phyloP scores from a whole-genome alignment of 2,113 vertebrate species.

The Zosterops japonicus region DNA sequence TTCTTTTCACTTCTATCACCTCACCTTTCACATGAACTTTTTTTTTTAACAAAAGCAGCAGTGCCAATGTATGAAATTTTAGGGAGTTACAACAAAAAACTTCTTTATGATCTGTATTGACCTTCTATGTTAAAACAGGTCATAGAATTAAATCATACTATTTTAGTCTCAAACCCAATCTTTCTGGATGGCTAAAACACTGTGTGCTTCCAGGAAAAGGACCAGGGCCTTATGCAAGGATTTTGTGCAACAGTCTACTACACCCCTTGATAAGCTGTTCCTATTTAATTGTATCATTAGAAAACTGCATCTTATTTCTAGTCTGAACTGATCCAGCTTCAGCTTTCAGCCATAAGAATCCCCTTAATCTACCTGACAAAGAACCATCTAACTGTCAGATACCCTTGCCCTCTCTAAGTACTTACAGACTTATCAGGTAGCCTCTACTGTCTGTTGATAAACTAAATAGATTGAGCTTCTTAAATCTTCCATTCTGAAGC shows the following conservation, averaged over 20 bases:
- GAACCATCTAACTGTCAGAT: constrained; percentile 39
- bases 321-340: constrained; percentile 28
- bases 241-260: neutral
- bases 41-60: neutral
- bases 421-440: constrained; percentile 42
- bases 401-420: constrained; percentile 10
- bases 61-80: neutral
- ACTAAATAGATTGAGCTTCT: constrained; percentile 62
- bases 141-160: neutral
- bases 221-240: neutral
- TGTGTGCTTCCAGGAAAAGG: neutral
- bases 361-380: constrained; percentile 51
- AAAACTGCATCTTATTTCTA: constrained; percentile 41
- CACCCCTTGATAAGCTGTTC: constrained; percentile 3
- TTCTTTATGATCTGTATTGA: neutral
- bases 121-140: neutral
- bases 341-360: constrained; percentile 39
- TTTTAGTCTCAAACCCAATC: neutral
- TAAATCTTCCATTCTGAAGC: constrained; percentile 50
- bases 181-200: neutral
- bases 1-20: neutral
- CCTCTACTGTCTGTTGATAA: constrained; percentile 50
- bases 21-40: neutral
- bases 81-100: neutral
- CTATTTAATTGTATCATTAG: constrained; percentile 11